Evolutionary conservation across 2,888 invertebrate genomes (phyloP).

Genomic region (Machimus rusticus): DNA sequence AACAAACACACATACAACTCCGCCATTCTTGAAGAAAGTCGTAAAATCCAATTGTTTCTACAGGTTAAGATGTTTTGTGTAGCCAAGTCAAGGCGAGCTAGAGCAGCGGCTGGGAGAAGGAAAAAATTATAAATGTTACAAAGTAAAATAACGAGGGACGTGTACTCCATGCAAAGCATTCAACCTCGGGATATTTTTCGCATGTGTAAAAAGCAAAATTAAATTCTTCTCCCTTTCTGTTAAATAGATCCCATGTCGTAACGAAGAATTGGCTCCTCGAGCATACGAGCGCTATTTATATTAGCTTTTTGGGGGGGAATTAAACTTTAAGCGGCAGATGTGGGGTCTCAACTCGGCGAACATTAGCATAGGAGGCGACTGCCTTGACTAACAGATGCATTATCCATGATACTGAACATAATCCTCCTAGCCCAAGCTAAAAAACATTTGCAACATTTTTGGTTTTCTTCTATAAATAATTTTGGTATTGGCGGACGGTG

Average conservation of each 20-base stretch:
- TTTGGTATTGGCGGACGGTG: neutral
- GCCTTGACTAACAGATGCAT: neutral
- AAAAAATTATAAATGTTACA: slow-evolving; percentile 39
- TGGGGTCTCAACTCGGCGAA: neutral
- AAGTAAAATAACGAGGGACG: slow-evolving; percentile 36
- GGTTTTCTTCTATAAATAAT: neutral
- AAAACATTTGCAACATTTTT: neutral
- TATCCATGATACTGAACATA: neutral
- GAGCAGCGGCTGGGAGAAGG: neutral
- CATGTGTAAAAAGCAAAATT: slow-evolving; percentile 37
- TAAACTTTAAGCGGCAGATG: neutral
- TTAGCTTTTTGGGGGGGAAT: neutral
- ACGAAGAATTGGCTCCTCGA: neutral
- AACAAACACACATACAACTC: neutral
- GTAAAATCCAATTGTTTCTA: slow-evolving; percentile 40
- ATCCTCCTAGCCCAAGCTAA: neutral
- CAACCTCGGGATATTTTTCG: slow-evolving; percentile 25
- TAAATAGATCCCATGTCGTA: slow-evolving; percentile 8
- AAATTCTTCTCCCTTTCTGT: slow-evolving; percentile 27
- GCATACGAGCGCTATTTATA: neutral
- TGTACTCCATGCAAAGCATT: slow-evolving; percentile 30
- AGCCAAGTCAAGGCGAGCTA: neutral
- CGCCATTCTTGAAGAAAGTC: neutral
- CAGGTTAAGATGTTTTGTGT: slow-evolving; percentile 36
- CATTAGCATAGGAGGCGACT: neutral